phyloP scores from a whole-genome alignment of 1,140 invertebrate species.

The Papilio helenus region DNA sequence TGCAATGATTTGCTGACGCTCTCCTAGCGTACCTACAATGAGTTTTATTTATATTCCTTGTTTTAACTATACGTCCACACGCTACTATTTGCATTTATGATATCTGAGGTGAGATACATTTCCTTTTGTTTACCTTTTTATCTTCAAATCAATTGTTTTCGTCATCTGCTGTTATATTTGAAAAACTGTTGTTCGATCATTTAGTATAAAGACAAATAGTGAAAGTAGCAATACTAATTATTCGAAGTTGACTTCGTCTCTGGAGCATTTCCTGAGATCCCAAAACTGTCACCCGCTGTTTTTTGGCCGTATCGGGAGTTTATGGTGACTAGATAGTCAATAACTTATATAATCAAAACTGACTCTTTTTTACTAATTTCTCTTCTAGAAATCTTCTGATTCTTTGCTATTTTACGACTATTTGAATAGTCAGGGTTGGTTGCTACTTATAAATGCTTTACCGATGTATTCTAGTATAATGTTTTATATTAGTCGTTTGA shows the following conservation, averaged over 20 bases:
- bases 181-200: not conserved
- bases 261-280: not conserved
- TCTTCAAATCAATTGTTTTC: not conserved
- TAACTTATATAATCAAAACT: not conserved
- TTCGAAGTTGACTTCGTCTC: not conserved
- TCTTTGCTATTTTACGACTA: not conserved
- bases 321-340: not conserved
- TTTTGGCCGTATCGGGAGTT: not conserved
- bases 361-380: not conserved
- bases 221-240: not conserved
- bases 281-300: not conserved
- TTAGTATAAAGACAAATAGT: too few relatives aligned
- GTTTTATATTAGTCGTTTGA: not conserved
- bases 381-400: too few relatives aligned
- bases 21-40: not conserved
- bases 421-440: not conserved
- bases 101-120: not conserved
- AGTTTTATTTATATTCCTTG: slow-evolving; percentile 3
- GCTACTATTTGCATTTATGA: not conserved
- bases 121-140: not conserved
- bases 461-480: not conserved
- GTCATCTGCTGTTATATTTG: not conserved
- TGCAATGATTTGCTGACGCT: slow-evolving; percentile 1
- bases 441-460: not conserved
- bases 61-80: not conserved